Evolutionary conservation across 2,888 invertebrate genomes (phyloP).

Genomic region (Plusia festucae): DNA sequence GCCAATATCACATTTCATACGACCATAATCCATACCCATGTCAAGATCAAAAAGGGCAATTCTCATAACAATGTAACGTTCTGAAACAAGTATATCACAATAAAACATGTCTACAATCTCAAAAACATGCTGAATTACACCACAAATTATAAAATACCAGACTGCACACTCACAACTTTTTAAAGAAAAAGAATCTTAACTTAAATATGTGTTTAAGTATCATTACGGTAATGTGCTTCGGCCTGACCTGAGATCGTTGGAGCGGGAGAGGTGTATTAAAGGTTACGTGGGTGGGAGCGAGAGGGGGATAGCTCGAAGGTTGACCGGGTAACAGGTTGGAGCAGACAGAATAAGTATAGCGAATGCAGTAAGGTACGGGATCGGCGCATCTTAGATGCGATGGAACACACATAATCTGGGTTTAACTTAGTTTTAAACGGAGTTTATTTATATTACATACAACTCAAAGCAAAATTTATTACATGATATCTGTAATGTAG

Average conservation of each 20-base stretch:
- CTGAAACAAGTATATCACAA: constrained; percentile 17
- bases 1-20: background rate
- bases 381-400: constrained; percentile 76
- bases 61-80: background rate
- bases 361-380: constrained; percentile 82
- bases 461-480: too few species aligned
- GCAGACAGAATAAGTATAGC: constrained; percentile 85
- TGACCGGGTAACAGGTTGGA: constrained; percentile 88
- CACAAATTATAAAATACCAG: constrained; percentile 62
- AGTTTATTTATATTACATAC: too few species aligned
- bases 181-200: constrained; percentile 84
- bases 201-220: constrained; percentile 89
- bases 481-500: too few species aligned
- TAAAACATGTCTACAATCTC: constrained; percentile 35
- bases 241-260: constrained; percentile 82
- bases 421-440: constrained; percentile 52
- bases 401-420: constrained; percentile 58
- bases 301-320: constrained; percentile 74
- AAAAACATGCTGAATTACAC: constrained; percentile 51
- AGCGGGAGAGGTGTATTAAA: constrained; percentile 66
- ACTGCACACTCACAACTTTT: constrained; percentile 74
- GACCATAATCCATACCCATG: background rate
- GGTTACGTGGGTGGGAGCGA: constrained; percentile 61
- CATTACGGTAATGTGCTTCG: constrained; percentile 86
- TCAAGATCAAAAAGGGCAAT: background rate